These are phyloP conservation scores for Rhea pennata DNA, from an alignment of 2,113 vertebrate species.

Conservation along the genomic window DNA sequence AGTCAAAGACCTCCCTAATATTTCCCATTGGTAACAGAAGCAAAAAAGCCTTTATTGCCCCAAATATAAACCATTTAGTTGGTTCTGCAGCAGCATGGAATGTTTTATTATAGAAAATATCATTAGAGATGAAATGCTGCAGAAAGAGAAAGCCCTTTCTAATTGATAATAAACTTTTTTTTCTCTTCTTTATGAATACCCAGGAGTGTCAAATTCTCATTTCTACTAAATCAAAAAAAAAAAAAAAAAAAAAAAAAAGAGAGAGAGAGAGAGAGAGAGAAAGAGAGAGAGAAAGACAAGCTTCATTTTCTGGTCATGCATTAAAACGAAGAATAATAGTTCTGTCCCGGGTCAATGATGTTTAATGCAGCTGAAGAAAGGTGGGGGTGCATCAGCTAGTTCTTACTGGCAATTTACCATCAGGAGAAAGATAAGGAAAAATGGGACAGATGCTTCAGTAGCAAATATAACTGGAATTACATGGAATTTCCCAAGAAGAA, in stretches of 20 bases:
- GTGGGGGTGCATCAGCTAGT: background rate
- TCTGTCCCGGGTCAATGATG: background rate
- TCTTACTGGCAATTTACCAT: background rate
- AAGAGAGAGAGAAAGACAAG: too few species aligned
- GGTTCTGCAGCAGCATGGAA: background rate
- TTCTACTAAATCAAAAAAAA: background rate
- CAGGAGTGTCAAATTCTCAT: background rate
- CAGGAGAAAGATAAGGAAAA: background rate
- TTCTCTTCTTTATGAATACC: background rate
- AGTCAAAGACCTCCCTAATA: conserved; percentile 82
- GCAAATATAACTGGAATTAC: background rate
- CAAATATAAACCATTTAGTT: conserved; percentile 41
- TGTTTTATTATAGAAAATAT: conserved; percentile 3
- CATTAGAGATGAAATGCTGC: conserved; percentile 43
- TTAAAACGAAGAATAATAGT: background rate
- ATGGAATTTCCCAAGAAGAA: background rate
- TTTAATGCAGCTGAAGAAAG: background rate
- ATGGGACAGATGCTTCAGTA: background rate
- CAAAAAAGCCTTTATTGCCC: conserved; percentile 38
- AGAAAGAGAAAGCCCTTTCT: background rate
- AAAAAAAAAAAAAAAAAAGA: background rate
- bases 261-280: too few species aligned
- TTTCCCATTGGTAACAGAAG: conserved; percentile 79
- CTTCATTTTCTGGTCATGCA: background rate
- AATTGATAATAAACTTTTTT: background rate